phyloP scores from a whole-genome alignment of 2,888 invertebrate genomes.

The Urechis unicinctus region DNA sequence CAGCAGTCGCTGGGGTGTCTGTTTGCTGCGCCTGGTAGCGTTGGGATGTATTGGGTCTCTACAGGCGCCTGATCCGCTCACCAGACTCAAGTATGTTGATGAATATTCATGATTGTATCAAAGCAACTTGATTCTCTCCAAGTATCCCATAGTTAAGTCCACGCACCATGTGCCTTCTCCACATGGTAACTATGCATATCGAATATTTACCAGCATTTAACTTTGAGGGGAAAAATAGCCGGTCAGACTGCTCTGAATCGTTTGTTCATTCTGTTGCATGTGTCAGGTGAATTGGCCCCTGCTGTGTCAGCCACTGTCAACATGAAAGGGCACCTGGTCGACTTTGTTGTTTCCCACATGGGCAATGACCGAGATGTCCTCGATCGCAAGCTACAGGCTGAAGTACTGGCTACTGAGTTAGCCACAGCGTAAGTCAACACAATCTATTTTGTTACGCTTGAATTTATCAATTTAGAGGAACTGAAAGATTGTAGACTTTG shows the following conservation, averaged over 20 bases:
- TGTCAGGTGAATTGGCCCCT: conserved; percentile 48
- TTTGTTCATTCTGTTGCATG: not conserved
- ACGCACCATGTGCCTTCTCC: conserved; percentile 49
- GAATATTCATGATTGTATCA: conserved; percentile 36
- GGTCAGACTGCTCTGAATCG: not conserved
- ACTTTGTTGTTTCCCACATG: conserved; percentile 52
- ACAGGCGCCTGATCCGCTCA: conserved; percentile 40
- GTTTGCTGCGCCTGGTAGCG: conserved; percentile 29
- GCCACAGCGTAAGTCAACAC: conserved; percentile 28
- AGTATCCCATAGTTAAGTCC: conserved; percentile 49
- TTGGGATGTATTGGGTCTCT: conserved; percentile 41
- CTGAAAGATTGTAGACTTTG: too few relatives aligned
- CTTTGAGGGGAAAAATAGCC: conserved; percentile 44
- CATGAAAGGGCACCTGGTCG: conserved; percentile 42
- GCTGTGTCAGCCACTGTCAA: conserved; percentile 49
- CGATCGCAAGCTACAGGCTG: conserved; percentile 47
- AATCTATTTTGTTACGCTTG: too few relatives aligned
- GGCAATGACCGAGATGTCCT: conserved; percentile 49
- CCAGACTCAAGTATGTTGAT: conserved; percentile 34
- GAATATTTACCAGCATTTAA: too few relatives aligned
- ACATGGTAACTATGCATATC: too few relatives aligned
- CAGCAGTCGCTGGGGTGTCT: conserved; percentile 17
- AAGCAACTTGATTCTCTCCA: conserved; percentile 48
- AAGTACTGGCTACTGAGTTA: conserved; percentile 39
- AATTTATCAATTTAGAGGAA: too few relatives aligned